Conservation (phyloP, 2,113 vertebrate species). For the Pleuronectes platessa region DNA sequence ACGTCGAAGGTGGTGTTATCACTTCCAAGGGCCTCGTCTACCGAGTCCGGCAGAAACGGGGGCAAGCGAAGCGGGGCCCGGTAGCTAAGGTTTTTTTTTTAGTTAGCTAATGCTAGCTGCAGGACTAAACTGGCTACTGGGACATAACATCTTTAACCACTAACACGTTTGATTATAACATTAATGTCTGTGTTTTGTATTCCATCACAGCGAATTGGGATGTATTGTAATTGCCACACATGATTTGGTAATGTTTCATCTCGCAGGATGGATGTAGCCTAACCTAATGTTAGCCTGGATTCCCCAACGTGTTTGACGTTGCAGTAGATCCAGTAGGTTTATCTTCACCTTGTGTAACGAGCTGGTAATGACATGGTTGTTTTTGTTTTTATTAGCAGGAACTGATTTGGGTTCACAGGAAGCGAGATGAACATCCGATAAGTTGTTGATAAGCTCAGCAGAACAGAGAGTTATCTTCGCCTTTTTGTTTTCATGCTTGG, state of each 20-base stretch:
- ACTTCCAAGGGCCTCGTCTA: constrained; percentile 55
- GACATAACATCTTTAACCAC: too few relatives aligned
- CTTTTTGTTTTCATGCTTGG: constrained; percentile 4
- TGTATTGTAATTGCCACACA: background rate
- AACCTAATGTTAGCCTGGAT: background rate
- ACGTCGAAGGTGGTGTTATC: constrained; percentile 33
- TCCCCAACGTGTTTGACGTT: background rate
- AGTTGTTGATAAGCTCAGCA: background rate
- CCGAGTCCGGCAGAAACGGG: constrained; percentile 24
- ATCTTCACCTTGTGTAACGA: background rate
- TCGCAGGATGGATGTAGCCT: constrained; percentile 4
- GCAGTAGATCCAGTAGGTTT: background rate
- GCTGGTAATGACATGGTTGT: background rate
- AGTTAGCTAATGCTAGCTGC: constrained; percentile 41
- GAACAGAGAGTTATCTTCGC: background rate
- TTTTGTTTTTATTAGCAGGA: background rate
- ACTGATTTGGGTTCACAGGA: background rate
- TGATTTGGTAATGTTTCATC: background rate
- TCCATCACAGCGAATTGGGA: background rate
- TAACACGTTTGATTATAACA: background rate
- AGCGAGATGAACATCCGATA: background rate
- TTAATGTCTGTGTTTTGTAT: background rate
- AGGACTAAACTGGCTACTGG: background rate
- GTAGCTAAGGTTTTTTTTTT: constrained; percentile 41
- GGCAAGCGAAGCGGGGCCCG: constrained; percentile 53